Evolutionary conservation across 1,140 invertebrate genomes (phyloP).

Genomic region (Adoxophyes honmai): DNA sequence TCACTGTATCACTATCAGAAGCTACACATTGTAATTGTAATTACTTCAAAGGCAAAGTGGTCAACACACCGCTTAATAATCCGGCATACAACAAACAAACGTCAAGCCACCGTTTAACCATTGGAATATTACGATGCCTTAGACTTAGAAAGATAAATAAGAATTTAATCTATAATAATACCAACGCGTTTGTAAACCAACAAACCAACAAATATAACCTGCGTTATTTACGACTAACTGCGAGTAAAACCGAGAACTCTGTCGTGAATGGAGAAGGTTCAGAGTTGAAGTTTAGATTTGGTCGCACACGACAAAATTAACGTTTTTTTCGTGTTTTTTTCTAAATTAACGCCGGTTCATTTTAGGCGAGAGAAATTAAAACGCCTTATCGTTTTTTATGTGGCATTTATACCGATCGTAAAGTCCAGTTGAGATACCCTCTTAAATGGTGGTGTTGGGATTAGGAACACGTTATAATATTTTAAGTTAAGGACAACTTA

Average conservation of each 20-base stretch:
- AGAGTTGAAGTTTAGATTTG: background rate
- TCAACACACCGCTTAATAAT: too few species aligned
- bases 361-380: conserved; percentile 69
- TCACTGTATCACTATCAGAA: too few species aligned
- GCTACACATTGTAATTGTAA: too few species aligned
- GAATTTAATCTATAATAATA: conserved; percentile 44
- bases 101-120: background rate
- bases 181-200: conserved; percentile 56
- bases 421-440: conserved; percentile 57
- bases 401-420: conserved; percentile 67
- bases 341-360: conserved; percentile 68
- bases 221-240: conserved; percentile 47
- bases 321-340: conserved; percentile 35
- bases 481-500: conserved; percentile 11
- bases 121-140: background rate
- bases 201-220: conserved; percentile 62
- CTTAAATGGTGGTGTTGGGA: conserved; percentile 43
- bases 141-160: conserved; percentile 45
- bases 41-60: too few species aligned
- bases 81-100: too few species aligned
- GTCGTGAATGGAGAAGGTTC: background rate
- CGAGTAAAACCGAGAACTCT: conserved; percentile 1
- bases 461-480: conserved; percentile 19
- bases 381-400: conserved; percentile 70
- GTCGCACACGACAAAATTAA: conserved; percentile 50